A percentile compares a stretch with the other conserved stretches of the same genome.
phyloP scores from a whole-genome alignment of 2,113 vertebrate species.

The Crypturellus undulatus region DNA sequence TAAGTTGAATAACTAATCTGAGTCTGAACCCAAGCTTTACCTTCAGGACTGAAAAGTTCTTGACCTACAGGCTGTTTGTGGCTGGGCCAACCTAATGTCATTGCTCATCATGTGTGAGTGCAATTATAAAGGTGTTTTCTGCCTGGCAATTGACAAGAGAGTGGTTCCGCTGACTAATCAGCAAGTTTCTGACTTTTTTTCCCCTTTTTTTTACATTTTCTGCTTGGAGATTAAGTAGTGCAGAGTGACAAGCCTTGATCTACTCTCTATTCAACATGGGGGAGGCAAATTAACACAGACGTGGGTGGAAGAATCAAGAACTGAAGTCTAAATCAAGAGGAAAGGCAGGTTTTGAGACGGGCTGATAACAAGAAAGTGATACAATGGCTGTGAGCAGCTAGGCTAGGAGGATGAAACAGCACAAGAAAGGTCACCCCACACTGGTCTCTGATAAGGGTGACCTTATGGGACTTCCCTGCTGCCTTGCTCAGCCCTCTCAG shows the following conservation, averaged over 20 bases:
- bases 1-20: background rate
- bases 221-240: slow-evolving; percentile 26
- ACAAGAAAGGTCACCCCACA: background rate
- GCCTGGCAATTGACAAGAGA: background rate
- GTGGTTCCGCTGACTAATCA: slow-evolving; percentile 27
- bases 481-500: background rate
- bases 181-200: slow-evolving; percentile 8
- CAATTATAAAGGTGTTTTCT: slow-evolving; percentile 2
- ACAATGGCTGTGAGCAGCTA: slow-evolving; percentile 1
- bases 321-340: slow-evolving; percentile 41
- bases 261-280: slow-evolving; percentile 29
- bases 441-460: fast-evolving
- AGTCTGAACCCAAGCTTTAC: background rate
- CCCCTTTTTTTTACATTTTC: slow-evolving; percentile 47
- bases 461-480: background rate
- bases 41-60: background rate
- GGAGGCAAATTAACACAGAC: slow-evolving; percentile 46
- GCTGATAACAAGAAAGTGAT: slow-evolving; percentile 4
- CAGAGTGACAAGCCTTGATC: slow-evolving; percentile 54
- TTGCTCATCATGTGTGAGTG: background rate
- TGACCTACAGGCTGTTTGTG: background rate
- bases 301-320: slow-evolving; percentile 54
- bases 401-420: background rate
- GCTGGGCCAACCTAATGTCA: background rate
- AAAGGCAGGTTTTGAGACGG: slow-evolving; percentile 24